Conservation (phyloP, 1,140 invertebrate genomes). For the Ganaspis sp. region DNA sequence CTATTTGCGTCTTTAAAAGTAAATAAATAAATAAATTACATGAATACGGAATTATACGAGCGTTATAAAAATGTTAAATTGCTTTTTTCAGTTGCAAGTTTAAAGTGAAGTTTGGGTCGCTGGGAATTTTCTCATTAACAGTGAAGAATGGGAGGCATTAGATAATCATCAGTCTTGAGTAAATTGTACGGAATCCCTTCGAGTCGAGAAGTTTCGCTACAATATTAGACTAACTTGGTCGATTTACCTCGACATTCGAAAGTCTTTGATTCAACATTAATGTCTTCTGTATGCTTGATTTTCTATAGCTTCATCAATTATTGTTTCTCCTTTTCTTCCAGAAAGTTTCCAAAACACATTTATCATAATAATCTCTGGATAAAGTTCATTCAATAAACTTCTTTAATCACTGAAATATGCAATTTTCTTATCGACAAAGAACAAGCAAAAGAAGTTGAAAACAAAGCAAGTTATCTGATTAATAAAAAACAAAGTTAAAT, state of each 20-base stretch:
- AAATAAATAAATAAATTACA: too few relatives aligned
- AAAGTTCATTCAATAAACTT: too few relatives aligned
- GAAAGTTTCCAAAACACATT: too few relatives aligned
- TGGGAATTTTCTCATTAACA: not conserved
- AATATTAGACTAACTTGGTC: slow-evolving; percentile 8
- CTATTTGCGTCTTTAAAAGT: too few relatives aligned
- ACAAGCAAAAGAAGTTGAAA: too few relatives aligned
- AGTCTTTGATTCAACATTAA: not conserved
- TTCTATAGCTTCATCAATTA: not conserved
- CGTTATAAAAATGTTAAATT: too few relatives aligned
- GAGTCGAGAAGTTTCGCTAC: not conserved
- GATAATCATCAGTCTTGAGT: slow-evolving; percentile 21
- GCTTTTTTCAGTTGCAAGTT: not conserved
- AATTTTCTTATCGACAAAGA: too few relatives aligned
- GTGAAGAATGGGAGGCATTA: not conserved
- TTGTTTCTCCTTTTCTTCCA: not conserved
- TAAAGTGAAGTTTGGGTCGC: not conserved
- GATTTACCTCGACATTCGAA: not conserved
- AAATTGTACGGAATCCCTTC: slow-evolving; percentile 3
- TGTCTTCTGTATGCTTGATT: not conserved
- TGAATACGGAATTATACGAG: too few relatives aligned
- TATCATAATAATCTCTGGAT: too few relatives aligned
- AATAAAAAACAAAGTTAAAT: too few relatives aligned
- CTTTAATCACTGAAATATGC: too few relatives aligned
- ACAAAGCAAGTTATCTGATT: too few relatives aligned